Conservation (phyloP, 2,113 vertebrate species). For the Glaucidium brasilianum region DNA sequence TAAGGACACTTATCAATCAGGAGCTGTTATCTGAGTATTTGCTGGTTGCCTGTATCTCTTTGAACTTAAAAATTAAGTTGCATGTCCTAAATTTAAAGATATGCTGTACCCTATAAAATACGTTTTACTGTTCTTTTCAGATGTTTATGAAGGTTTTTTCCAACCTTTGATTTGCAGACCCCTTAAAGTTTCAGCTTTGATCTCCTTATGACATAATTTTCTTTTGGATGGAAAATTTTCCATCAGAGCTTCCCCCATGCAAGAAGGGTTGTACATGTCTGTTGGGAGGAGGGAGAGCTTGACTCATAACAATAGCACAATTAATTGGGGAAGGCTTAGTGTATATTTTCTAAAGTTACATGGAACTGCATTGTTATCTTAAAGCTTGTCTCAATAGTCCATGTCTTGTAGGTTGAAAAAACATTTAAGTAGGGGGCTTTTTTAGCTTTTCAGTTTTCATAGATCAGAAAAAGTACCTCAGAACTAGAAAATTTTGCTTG, state of each 20-base stretch:
- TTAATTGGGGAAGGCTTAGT: background rate
- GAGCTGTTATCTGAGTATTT: background rate
- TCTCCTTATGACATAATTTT: background rate
- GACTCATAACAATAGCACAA: background rate
- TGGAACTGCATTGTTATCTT: background rate
- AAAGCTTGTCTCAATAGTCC: background rate
- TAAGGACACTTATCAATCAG: fast-evolving
- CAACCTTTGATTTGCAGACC: background rate
- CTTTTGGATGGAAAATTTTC: background rate
- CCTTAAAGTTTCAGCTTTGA: background rate
- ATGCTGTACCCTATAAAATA: background rate
- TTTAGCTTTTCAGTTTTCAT: background rate
- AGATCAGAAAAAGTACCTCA: background rate
- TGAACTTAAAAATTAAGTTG: background rate
- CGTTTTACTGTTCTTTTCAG: background rate
- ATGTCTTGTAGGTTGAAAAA: background rate
- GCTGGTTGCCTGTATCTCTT: background rate
- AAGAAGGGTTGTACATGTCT: background rate
- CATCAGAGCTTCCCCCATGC: background rate
- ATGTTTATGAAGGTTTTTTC: background rate
- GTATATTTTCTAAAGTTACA: background rate
- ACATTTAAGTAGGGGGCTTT: background rate
- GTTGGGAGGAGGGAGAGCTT: background rate
- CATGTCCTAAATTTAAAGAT: background rate
- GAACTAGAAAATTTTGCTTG: background rate